phyloP scores from a whole-genome alignment of 2,113 vertebrate genomes.

The Axis porcinus region DNA sequence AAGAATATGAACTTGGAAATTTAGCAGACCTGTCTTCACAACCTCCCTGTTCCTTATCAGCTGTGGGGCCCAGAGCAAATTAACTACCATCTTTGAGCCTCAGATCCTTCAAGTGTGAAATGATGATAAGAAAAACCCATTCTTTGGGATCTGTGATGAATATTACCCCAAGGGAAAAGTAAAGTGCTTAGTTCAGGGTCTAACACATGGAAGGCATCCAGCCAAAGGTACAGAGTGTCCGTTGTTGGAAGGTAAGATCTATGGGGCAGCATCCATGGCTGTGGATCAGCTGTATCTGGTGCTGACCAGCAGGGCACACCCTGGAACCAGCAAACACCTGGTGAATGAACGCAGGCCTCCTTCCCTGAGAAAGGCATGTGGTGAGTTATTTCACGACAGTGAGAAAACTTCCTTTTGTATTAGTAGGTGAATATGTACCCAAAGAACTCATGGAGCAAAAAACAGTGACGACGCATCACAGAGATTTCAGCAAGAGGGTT shows the following conservation, averaged over 20 bases:
- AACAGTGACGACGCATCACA: not conserved
- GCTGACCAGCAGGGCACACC: accelerated
- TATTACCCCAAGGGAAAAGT: not conserved
- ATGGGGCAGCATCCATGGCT: not conserved
- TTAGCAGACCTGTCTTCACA: not conserved
- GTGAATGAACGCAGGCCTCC: not conserved
- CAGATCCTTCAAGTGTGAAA: not conserved
- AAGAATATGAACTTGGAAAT: not conserved
- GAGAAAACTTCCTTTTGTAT: not conserved
- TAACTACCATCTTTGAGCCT: not conserved
- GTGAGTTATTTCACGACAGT: not conserved
- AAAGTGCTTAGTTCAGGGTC: not conserved
- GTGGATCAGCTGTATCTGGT: accelerated
- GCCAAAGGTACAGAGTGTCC: not conserved
- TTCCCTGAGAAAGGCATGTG: not conserved
- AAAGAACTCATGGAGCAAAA: not conserved
- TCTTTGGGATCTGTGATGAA: not conserved
- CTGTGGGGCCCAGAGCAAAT: not conserved
- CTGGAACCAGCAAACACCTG: not conserved
- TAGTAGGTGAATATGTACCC: not conserved
- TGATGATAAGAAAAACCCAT: not conserved
- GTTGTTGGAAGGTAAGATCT: not conserved
- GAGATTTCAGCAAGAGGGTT: not conserved
- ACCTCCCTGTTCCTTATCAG: not conserved
- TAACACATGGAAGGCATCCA: not conserved